Evolutionary conservation across 2,888 invertebrate species (phyloP).

Genomic region (Lasioglossum lativentre): DNA sequence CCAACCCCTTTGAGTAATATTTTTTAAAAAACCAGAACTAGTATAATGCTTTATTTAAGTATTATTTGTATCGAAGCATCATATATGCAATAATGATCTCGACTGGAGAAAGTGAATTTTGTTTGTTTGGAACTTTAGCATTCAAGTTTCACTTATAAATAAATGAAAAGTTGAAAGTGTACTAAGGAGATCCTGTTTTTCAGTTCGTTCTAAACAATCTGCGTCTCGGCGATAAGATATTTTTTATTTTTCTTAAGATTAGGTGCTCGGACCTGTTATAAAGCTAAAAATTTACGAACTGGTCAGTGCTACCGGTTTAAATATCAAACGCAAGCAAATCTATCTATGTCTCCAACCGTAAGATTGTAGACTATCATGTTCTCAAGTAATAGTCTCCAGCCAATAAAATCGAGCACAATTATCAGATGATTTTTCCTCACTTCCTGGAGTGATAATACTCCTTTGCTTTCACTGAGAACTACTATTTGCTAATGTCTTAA

Average conservation of each 20-base stretch:
- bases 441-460: background rate
- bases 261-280: slow-evolving; percentile 38
- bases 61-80: no score
- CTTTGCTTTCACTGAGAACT: background rate
- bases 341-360: slow-evolving; percentile 24
- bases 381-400: background rate
- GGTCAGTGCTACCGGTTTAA: slow-evolving; percentile 57
- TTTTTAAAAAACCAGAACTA: background rate
- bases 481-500: background rate
- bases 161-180: background rate
- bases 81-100: background rate
- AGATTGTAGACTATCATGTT: background rate
- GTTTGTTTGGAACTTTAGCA: background rate
- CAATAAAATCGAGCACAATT: background rate
- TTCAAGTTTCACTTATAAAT: background rate
- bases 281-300: slow-evolving; percentile 21
- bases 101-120: slow-evolving; percentile 1
- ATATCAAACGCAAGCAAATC: slow-evolving; percentile 45
- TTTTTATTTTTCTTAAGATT: background rate
- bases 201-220: background rate
- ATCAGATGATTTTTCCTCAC: background rate
- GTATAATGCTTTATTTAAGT: background rate
- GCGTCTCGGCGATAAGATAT: background rate
- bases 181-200: slow-evolving; percentile 7
- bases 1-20: background rate